Conservation (phyloP, 2,888 invertebrate species). For the Catocala nupta region DNA sequence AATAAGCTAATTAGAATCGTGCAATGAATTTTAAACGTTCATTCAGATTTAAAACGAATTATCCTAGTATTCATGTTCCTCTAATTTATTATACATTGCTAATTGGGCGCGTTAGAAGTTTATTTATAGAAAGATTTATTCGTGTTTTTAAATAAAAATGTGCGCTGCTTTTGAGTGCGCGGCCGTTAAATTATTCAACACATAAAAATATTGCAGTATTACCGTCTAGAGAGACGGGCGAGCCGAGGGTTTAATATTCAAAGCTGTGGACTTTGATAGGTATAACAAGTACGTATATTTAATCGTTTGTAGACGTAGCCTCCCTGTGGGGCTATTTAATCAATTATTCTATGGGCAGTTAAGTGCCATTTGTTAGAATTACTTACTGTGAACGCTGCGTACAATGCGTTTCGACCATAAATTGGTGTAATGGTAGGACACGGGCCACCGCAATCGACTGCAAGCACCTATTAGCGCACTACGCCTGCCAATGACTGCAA, state of each 20-base stretch:
- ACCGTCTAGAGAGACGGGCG: background rate
- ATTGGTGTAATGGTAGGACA: slow-evolving; percentile 62
- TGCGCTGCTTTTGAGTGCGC: background rate
- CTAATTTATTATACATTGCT: slow-evolving; percentile 11
- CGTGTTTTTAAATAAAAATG: background rate
- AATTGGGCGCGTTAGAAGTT: slow-evolving; percentile 1
- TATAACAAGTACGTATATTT: slow-evolving; percentile 16
- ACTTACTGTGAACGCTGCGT: slow-evolving; percentile 48
- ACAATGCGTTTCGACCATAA: slow-evolving; percentile 60
- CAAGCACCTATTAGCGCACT: slow-evolving; percentile 59
- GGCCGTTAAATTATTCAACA: no score
- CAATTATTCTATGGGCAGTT: slow-evolving; percentile 50
- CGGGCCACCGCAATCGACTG: slow-evolving; percentile 37
- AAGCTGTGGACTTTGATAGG: background rate
- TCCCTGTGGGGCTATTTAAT: slow-evolving; percentile 42
- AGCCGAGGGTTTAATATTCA: background rate
- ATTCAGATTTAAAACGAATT: slow-evolving; percentile 21
- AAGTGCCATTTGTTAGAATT: slow-evolving; percentile 59
- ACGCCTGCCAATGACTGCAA: slow-evolving; percentile 61
- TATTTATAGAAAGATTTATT: slow-evolving; percentile 1
- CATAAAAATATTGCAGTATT: slow-evolving; percentile 5
- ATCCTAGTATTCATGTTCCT: slow-evolving; percentile 10
- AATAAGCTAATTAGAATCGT: slow-evolving; percentile 44
- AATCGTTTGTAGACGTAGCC: slow-evolving; percentile 26
- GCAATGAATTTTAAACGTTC: slow-evolving; percentile 32